Evolutionary conservation across 2,113 vertebrate genomes (phyloP).

Genomic region (Propithecus coquereli): DNA sequence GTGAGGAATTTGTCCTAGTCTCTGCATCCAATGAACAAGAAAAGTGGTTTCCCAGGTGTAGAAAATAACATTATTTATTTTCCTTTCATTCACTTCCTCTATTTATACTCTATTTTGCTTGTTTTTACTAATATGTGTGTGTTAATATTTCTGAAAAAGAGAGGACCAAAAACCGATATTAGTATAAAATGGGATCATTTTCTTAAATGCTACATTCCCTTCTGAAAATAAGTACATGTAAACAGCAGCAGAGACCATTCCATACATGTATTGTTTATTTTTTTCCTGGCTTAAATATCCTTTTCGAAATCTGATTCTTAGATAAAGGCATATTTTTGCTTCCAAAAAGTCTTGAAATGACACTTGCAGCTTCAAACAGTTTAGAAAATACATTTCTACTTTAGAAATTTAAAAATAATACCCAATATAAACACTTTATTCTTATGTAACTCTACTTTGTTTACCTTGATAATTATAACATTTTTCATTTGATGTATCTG

Average conservation of each 20-base stretch:
- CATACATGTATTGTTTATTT: not conserved
- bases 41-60: not conserved
- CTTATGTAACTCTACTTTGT: not conserved
- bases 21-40: not conserved
- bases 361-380: not conserved
- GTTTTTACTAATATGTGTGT: constrained; percentile 25
- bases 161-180: not conserved
- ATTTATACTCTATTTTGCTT: not conserved
- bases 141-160: constrained; percentile 41
- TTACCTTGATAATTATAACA: not conserved
- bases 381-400: not conserved
- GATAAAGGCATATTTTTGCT: constrained; percentile 21
- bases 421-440: not conserved
- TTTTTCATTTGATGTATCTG: not conserved
- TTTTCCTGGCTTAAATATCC: not conserved
- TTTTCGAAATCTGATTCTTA: not conserved
- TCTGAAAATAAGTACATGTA: constrained; percentile 26
- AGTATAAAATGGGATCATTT: constrained; percentile 6
- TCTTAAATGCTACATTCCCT: constrained; percentile 35
- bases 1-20: not conserved
- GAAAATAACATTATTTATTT: not conserved
- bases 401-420: not conserved
- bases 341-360: not conserved
- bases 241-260: not conserved
- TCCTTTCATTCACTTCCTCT: not conserved